Evolutionary conservation across 2,113 vertebrate species (phyloP).

Genomic region (Spea bombifrons): DNA sequence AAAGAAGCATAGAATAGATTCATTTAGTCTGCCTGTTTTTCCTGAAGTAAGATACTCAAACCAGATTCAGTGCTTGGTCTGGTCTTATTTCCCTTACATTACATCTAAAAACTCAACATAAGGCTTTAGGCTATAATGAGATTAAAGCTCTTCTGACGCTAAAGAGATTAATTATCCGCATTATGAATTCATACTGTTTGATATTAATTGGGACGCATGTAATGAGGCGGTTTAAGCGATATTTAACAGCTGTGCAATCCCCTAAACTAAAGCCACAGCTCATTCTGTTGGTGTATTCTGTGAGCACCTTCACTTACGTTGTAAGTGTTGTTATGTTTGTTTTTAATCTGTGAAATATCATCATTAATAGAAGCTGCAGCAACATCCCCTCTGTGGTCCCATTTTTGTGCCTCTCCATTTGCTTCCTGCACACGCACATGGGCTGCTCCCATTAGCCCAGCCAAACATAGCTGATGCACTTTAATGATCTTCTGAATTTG

Average conservation of each 20-base stretch:
- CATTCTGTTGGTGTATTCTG: slow-evolving; percentile 13
- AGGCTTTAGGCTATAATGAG: slow-evolving; percentile 32
- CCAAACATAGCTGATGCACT: too few relatives aligned
- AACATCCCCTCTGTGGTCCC: too few relatives aligned
- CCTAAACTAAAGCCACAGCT: slow-evolving; percentile 5
- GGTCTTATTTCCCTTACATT: too few relatives aligned
- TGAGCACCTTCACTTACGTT: slow-evolving; percentile 9
- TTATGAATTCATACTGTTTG: slow-evolving; percentile 35
- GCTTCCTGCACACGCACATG: too few relatives aligned
- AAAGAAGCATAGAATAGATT: too few relatives aligned
- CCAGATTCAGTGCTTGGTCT: not conserved
- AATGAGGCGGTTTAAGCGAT: slow-evolving; percentile 20
- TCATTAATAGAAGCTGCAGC: too few relatives aligned
- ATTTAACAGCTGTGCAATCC: slow-evolving; percentile 29
- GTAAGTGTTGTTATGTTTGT: slow-evolving; percentile 2
- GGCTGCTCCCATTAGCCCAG: too few relatives aligned
- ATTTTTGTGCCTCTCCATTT: too few relatives aligned
- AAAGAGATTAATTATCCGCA: slow-evolving; percentile 40
- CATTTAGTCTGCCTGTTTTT: not conserved
- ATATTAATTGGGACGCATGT: slow-evolving; percentile 38
- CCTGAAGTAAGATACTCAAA: slow-evolving; percentile 7
- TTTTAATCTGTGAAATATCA: too few relatives aligned
- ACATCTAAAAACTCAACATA: slow-evolving; percentile 18
- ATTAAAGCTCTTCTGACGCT: slow-evolving; percentile 39
- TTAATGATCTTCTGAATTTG: too few relatives aligned